These are phyloP conservation scores for Neotoma lepida DNA, from an alignment of 2,113 vertebrate genomes.

Conservation along the genomic window DNA sequence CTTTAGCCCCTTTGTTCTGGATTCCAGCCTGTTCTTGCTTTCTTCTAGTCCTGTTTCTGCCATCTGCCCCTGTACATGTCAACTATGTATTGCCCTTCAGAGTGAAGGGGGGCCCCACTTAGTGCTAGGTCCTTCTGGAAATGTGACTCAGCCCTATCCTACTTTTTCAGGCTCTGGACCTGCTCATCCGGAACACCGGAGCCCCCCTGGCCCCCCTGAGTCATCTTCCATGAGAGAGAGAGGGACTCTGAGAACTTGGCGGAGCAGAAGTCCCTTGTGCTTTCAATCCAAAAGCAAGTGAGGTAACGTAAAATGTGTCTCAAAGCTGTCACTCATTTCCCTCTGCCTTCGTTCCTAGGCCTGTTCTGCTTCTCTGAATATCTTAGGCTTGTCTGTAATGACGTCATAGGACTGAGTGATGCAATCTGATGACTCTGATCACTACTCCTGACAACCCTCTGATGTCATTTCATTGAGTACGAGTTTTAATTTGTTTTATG, in stretches of 20 bases:
- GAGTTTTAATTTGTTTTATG: not conserved
- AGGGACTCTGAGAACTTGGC: not conserved
- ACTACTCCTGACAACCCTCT: not conserved
- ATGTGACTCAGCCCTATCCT: not conserved
- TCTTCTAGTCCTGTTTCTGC: not conserved
- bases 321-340: not conserved
- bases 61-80: not conserved
- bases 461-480: not conserved
- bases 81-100: not conserved
- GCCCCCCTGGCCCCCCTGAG: not conserved
- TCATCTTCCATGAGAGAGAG: not conserved
- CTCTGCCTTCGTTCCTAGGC: not conserved
- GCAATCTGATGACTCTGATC: not conserved
- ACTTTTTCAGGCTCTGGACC: not conserved
- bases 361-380: not conserved
- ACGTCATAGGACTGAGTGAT: not conserved
- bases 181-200: not conserved
- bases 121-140: not conserved
- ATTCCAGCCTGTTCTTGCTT: not conserved
- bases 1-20: not conserved
- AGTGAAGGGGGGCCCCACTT: not conserved
- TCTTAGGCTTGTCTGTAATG: not conserved
- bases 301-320: not conserved
- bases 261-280: not conserved
- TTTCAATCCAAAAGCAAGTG: constrained; percentile 7